phyloP scores from a whole-genome alignment of 2,888 invertebrate species.

The Drosophila putrida region DNA sequence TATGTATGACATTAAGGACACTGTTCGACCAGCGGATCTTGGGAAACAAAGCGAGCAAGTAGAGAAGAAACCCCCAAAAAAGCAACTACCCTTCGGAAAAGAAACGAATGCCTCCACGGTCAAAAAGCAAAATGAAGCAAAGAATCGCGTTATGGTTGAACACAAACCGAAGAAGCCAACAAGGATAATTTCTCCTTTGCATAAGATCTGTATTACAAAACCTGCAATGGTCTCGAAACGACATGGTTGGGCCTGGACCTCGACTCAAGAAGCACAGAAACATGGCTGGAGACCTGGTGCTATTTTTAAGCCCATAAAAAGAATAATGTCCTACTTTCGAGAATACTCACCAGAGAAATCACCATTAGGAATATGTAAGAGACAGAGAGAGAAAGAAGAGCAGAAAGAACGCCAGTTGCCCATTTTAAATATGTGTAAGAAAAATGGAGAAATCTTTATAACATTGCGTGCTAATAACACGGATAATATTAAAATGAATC shows the following conservation, averaged over 20 bases:
- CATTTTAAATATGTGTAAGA: slow-evolving; percentile 88
- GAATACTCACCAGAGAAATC: slow-evolving; percentile 64
- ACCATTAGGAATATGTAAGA: slow-evolving; percentile 61
- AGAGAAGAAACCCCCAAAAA: neutral
- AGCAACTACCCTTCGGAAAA: neutral
- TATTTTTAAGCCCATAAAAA: slow-evolving; percentile 79
- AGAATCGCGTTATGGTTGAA: neutral
- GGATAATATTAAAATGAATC: slow-evolving; percentile 83
- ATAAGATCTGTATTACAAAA: slow-evolving; percentile 87
- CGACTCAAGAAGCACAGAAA: slow-evolving; percentile 57
- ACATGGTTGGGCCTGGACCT: slow-evolving; percentile 90
- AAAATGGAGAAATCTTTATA: slow-evolving; percentile 88
- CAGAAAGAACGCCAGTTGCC: slow-evolving; percentile 84
- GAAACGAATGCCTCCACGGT: neutral
- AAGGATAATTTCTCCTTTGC: slow-evolving; percentile 81
- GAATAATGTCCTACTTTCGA: slow-evolving; percentile 82
- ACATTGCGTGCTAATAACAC: slow-evolving; percentile 81
- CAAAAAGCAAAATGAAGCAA: neutral
- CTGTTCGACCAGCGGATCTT: slow-evolving; percentile 14
- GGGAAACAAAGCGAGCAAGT: neutral
- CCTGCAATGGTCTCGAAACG: slow-evolving; percentile 86
- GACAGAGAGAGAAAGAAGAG: slow-evolving; percentile 74
- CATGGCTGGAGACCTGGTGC: slow-evolving; percentile 84
- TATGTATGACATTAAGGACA: slow-evolving; percentile 71
- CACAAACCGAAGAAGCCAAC: neutral